Conservation (phyloP, 1,140 invertebrate genomes). For the Lepidurus packardi region DNA sequence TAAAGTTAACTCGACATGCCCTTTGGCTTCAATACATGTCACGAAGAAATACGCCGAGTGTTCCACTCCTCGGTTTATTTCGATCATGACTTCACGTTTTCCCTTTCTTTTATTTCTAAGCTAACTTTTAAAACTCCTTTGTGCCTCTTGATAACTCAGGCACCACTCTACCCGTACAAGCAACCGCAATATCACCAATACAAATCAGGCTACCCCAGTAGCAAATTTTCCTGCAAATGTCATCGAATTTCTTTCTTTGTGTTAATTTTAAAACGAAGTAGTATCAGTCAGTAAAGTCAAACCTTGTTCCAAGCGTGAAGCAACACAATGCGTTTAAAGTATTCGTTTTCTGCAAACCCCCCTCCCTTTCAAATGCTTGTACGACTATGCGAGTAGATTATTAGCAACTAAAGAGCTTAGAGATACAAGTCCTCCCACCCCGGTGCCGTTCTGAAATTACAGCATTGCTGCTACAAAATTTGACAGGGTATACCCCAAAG, state of each 20-base stretch:
- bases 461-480: not conserved
- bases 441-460: not conserved
- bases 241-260: not conserved
- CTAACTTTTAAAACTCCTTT: not conserved
- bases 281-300: not conserved
- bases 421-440: not conserved
- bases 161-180: conserved; percentile 7
- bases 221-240: not conserved
- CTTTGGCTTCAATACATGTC: not conserved
- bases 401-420: too few species aligned
- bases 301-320: not conserved
- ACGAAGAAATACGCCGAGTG: not conserved
- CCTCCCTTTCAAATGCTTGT: too few species aligned
- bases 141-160: not conserved
- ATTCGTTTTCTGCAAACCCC: not conserved
- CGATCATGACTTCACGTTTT: not conserved
- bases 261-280: not conserved
- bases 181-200: not conserved
- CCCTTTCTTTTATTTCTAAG: not conserved
- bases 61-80: not conserved
- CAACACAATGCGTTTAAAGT: not conserved
- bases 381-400: too few species aligned
- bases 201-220: not conserved
- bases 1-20: not conserved
- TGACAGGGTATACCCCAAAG: not conserved